phyloP scores from a whole-genome alignment of 2,888 invertebrate species.

The Drosophila setosimentum region DNA sequence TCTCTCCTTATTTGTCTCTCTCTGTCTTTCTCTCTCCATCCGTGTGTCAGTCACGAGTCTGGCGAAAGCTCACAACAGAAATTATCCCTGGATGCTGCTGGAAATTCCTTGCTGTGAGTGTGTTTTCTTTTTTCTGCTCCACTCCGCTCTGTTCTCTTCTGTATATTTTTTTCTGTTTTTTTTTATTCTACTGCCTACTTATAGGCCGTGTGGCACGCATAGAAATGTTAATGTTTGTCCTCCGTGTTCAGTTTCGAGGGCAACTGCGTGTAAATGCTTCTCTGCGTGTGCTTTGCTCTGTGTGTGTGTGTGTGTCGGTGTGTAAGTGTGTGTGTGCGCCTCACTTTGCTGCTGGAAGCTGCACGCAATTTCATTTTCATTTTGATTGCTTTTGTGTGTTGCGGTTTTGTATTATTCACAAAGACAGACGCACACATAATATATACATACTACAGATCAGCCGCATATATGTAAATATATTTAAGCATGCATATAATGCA shows the following conservation, averaged over 20 bases:
- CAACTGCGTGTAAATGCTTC: constrained; percentile 36
- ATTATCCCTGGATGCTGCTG: constrained; percentile 80
- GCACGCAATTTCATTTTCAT: constrained; percentile 75
- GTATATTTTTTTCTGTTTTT: constrained; percentile 14
- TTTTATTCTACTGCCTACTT: constrained; percentile 65
- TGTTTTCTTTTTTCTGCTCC: constrained; percentile 10
- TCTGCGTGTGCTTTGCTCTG: constrained; percentile 2
- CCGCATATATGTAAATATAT: background rate
- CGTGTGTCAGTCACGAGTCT: constrained; percentile 50
- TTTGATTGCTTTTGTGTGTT: constrained; percentile 56
- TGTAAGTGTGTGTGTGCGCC: constrained; percentile 4
- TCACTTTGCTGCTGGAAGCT: constrained; percentile 47
- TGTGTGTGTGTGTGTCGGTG: constrained; percentile 15
- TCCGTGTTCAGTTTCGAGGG: constrained; percentile 62
- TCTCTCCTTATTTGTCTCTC: background rate
- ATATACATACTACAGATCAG: constrained; percentile 9
- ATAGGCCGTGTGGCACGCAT: constrained; percentile 67
- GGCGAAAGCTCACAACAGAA: constrained; percentile 72
- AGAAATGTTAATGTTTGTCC: constrained; percentile 77
- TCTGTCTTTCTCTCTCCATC: background rate
- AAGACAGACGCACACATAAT: constrained; percentile 12
- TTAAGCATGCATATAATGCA: constrained; percentile 16
- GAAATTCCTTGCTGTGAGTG: constrained; percentile 58
- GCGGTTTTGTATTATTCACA: constrained; percentile 33
- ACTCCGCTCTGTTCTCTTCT: background rate